These are phyloP conservation scores for Columba guinea DNA, from an alignment of 2,797 vertebrate species.

Conservation along the genomic window DNA sequence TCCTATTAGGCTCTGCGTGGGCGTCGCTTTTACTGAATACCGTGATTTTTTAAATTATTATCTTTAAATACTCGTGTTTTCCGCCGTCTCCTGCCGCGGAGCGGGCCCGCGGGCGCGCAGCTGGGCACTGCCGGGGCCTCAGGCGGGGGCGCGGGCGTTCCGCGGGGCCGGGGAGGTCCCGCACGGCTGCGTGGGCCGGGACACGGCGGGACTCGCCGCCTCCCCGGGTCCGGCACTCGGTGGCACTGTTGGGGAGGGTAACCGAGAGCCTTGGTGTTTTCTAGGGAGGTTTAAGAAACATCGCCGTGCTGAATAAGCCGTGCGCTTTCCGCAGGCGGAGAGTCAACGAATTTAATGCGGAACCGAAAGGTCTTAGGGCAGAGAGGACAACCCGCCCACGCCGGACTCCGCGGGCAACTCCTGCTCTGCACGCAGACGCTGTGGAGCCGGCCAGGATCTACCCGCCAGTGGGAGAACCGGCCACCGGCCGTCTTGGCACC, in stretches of 20 bases:
- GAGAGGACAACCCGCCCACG: accelerated
- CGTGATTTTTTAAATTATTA: background rate
- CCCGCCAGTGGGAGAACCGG: too few relatives aligned
- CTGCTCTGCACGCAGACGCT: background rate
- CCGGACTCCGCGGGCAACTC: background rate
- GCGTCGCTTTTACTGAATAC: background rate
- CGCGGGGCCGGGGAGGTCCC: too few relatives aligned
- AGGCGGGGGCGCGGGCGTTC: too few relatives aligned
- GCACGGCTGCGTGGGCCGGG: background rate
- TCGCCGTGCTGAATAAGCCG: background rate
- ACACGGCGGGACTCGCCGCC: background rate
- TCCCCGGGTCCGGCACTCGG: background rate
- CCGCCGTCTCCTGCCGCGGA: background rate
- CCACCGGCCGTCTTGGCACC: background rate
- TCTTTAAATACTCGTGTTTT: background rate
- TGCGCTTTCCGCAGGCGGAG: background rate
- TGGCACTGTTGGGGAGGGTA: background rate
- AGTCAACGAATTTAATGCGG: too few relatives aligned
- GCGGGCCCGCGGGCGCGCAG: background rate
- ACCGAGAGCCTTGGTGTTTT: background rate
- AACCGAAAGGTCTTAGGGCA: background rate
- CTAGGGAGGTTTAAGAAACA: too few relatives aligned
- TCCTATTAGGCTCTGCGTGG: background rate
- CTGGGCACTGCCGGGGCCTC: background rate
- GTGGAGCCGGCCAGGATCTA: too few relatives aligned